A percentile compares a stretch with the other conserved stretches of the same genome.
Evolutionary conservation across 2,113 vertebrate species (phyloP).

Genomic region (Cebidichthys violaceus): DNA sequence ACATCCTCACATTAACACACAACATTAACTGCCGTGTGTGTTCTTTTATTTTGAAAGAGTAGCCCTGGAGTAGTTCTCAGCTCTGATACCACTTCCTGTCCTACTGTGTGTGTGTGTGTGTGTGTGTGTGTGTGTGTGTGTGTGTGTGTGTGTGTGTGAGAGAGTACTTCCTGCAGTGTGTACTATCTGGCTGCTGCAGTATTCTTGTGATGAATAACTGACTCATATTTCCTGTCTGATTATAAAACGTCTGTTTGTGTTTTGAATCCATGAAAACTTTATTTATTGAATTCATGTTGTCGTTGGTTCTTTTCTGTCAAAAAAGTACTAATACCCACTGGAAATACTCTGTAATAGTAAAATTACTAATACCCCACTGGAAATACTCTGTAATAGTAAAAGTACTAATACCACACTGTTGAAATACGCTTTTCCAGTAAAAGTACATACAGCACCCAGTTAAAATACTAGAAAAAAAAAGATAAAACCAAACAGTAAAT

Average conservation of each 20-base stretch:
- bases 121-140: conserved; percentile 8
- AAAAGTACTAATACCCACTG: no score
- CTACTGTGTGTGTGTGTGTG: neutral
- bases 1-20: conserved; percentile 1
- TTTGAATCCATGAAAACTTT: conserved; percentile 3
- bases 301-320: neutral
- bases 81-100: conserved; percentile 37
- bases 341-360: neutral
- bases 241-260: neutral
- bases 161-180: conserved; percentile 8
- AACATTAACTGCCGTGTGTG: neutral
- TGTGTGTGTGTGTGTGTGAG: conserved; percentile 15
- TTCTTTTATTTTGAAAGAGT: conserved; percentile 48
- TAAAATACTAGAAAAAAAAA: no score
- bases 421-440: neutral
- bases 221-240: neutral
- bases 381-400: neutral
- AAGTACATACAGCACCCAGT: neutral
- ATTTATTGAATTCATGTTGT: neutral
- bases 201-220: neutral
- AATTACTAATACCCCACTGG: neutral
- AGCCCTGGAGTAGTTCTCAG: neutral
- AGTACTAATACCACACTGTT: neutral
- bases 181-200: conserved; percentile 25
- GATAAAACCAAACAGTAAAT: no score